Evolutionary conservation across 2,113 vertebrate genomes (phyloP).

Genomic region (Nanorana parkeri): DNA sequence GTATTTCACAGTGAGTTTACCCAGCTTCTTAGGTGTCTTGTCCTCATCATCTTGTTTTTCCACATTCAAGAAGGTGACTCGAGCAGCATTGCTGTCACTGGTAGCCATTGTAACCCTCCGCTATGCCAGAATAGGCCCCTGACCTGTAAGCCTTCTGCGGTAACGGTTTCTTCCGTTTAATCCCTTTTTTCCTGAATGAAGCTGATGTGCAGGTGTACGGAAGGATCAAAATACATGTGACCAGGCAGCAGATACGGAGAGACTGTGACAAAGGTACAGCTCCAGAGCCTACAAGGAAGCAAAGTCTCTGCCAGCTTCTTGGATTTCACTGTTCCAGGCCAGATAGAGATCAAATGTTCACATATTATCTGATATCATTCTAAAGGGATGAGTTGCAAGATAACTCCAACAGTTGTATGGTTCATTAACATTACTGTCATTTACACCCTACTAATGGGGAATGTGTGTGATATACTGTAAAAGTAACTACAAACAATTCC

Average conservation of each 20-base stretch:
- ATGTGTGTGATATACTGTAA: too few species aligned
- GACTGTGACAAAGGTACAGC: constrained; percentile 8
- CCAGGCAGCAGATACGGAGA: not conserved
- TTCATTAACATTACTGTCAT: not conserved
- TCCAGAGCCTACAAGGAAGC: constrained; percentile 24
- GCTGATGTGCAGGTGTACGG: fast-evolving
- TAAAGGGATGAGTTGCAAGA: not conserved
- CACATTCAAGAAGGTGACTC: constrained; percentile 84
- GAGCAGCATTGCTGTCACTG: constrained; percentile 77
- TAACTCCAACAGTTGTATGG: not conserved
- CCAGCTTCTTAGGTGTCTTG: constrained; percentile 78
- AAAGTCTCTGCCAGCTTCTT: constrained; percentile 23
- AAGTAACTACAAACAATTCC: too few species aligned
- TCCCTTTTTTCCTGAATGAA: not conserved
- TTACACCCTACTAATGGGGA: too few species aligned
- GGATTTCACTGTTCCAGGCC: constrained; percentile 7
- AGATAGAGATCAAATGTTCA: constrained; percentile 37
- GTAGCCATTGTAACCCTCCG: constrained; percentile 75
- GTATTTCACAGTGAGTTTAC: constrained; percentile 94
- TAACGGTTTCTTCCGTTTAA: not conserved
- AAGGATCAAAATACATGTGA: constrained; percentile 24
- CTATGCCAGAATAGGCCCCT: not conserved
- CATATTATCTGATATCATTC: constrained; percentile 22
- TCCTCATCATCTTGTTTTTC: constrained; percentile 78
- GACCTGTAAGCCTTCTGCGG: constrained; percentile 39